phyloP scores from a whole-genome alignment of 2,113 vertebrate species.

The Origma solitaria region DNA sequence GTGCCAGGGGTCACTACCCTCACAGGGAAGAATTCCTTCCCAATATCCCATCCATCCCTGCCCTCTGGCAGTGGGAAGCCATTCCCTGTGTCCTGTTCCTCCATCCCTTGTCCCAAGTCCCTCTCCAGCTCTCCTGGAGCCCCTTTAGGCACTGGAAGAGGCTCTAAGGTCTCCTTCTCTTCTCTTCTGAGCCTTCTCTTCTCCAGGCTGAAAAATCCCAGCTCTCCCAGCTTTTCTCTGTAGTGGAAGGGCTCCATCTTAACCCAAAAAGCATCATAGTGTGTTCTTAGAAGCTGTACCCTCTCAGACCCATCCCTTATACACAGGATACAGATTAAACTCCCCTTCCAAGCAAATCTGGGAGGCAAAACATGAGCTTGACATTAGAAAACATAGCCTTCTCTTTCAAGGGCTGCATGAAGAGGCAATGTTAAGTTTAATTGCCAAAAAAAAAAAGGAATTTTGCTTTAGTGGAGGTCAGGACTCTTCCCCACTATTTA shows the following conservation, averaged over 20 bases:
- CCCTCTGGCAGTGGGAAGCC: neutral
- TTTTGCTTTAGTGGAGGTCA: neutral
- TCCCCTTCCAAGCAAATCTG: neutral
- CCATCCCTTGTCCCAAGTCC: rapidly evolving
- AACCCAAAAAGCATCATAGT: neutral
- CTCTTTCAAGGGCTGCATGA: neutral
- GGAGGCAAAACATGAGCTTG: neutral
- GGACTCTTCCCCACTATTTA: neutral
- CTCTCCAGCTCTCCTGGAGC: neutral
- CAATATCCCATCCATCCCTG: neutral
- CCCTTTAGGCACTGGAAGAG: neutral
- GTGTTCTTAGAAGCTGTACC: neutral
- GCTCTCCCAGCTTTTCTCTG: neutral
- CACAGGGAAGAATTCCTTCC: rapidly evolving
- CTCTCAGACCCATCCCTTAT: neutral
- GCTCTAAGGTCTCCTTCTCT: neutral
- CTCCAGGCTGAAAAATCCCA: neutral
- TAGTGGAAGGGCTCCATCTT: neutral
- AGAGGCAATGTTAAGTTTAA: neutral
- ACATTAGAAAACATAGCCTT: neutral
- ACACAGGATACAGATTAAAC: neutral
- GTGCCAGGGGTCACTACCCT: rapidly evolving
- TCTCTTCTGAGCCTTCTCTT: neutral
- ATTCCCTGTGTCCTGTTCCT: neutral
- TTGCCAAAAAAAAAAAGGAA: neutral